These are phyloP conservation scores for Peromyscus leucopus DNA, from an alignment of 2,113 vertebrate species.

Conservation along the genomic window DNA sequence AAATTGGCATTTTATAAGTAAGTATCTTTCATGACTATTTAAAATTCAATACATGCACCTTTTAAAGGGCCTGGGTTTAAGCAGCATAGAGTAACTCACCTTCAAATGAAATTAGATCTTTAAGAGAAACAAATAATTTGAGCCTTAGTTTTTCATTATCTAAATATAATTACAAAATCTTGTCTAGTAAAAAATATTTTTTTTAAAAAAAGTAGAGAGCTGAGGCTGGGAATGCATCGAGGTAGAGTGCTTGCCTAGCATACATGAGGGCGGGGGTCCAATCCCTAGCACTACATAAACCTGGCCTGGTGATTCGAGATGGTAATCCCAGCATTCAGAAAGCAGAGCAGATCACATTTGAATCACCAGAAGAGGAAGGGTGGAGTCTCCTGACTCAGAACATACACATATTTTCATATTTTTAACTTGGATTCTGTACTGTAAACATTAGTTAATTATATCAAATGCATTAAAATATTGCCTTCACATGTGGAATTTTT, in stretches of 20 bases:
- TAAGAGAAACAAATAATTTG: slow-evolving; percentile 67
- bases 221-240: neutral
- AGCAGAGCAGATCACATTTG: neutral
- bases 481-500: neutral
- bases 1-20: slow-evolving; percentile 72
- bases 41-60: slow-evolving; percentile 51
- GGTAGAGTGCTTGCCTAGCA: neutral
- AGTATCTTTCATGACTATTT: slow-evolving; percentile 61
- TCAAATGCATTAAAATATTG: neutral
- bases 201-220: neutral
- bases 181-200: slow-evolving; percentile 64
- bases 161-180: slow-evolving; percentile 69
- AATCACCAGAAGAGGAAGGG: neutral
- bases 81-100: slow-evolving; percentile 67
- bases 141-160: slow-evolving; percentile 65
- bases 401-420: neutral
- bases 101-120: slow-evolving; percentile 74
- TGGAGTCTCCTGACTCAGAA: neutral
- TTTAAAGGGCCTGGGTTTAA: slow-evolving; percentile 63
- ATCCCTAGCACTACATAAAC: neutral
- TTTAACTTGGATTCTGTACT: neutral
- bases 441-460: neutral
- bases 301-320: neutral
- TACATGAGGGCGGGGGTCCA: neutral
- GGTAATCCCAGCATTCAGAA: neutral